These are phyloP conservation scores for Paratilapia polleni DNA, from an alignment of 2,113 vertebrate genomes.

Conservation along the genomic window DNA sequence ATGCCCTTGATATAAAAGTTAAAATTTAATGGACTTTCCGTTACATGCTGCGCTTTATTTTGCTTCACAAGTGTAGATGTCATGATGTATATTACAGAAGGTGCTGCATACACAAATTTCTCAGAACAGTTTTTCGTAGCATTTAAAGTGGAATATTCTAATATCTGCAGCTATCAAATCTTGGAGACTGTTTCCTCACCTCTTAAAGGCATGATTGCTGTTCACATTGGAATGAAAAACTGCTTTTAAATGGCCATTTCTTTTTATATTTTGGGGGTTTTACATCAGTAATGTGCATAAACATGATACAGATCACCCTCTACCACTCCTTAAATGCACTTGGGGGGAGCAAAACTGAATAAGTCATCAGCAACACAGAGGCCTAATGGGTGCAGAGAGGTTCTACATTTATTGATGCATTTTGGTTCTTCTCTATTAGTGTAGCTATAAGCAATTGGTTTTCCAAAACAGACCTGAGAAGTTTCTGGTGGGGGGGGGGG, in stretches of 20 bases:
- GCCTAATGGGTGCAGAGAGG: not conserved
- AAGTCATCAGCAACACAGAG: not conserved
- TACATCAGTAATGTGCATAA: not conserved
- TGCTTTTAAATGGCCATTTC: too few relatives aligned
- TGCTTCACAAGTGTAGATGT: not conserved
- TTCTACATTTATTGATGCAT: not conserved
- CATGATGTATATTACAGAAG: not conserved
- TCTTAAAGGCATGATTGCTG: too few relatives aligned
- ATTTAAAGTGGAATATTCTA: too few relatives aligned
- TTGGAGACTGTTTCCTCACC: too few relatives aligned
- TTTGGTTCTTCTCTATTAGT: slow-evolving; percentile 22
- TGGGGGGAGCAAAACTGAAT: too few relatives aligned
- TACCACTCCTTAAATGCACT: not conserved
- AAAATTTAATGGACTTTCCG: not conserved
- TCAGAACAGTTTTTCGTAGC: too few relatives aligned
- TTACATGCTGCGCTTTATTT: not conserved
- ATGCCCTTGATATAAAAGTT: not conserved
- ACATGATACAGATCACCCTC: not conserved
- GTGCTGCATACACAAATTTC: not conserved
- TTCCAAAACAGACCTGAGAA: too few relatives aligned
- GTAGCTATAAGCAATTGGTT: not conserved
- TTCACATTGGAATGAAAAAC: too few relatives aligned
- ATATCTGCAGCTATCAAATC: too few relatives aligned
- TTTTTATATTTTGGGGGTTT: not conserved
- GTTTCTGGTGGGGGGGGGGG: too few relatives aligned